A percentile compares a stretch with the other conserved stretches of the same genome.
Evolutionary conservation across 1,140 invertebrate species (phyloP).

Genomic region (Drosophila suzukii): DNA sequence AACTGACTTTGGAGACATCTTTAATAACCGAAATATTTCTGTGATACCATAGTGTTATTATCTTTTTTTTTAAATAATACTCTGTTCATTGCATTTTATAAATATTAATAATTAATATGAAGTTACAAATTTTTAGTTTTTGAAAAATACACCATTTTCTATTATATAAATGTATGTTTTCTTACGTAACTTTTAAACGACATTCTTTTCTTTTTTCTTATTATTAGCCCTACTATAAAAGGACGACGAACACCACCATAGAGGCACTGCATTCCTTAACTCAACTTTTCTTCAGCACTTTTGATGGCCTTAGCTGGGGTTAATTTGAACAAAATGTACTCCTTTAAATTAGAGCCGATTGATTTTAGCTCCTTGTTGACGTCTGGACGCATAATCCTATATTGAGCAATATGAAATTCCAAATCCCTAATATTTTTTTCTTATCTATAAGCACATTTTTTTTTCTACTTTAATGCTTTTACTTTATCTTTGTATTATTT

Average conservation of each 20-base stretch:
- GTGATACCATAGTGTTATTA: neutral
- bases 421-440: neutral
- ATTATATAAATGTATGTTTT: neutral
- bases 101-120: neutral
- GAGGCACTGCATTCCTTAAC: conserved; percentile 6
- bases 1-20: too few relatives aligned
- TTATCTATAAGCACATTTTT: neutral
- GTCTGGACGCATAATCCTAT: neutral
- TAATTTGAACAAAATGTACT: neutral
- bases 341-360: neutral
- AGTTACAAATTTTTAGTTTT: neutral
- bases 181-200: neutral
- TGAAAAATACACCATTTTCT: neutral
- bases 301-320: conserved; percentile 1
- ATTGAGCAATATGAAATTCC: neutral
- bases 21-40: neutral
- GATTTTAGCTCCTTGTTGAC: too few relatives aligned
- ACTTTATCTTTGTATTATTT: neutral
- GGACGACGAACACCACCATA: neutral
- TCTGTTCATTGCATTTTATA: neutral
- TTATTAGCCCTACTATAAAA: conserved; percentile 7
- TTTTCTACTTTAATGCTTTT: neutral
- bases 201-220: too few relatives aligned
- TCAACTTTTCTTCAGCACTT: conserved; percentile 1
- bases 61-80: too few relatives aligned